phyloP scores from a whole-genome alignment of 2,113 vertebrate species.

The Limanda limanda region DNA sequence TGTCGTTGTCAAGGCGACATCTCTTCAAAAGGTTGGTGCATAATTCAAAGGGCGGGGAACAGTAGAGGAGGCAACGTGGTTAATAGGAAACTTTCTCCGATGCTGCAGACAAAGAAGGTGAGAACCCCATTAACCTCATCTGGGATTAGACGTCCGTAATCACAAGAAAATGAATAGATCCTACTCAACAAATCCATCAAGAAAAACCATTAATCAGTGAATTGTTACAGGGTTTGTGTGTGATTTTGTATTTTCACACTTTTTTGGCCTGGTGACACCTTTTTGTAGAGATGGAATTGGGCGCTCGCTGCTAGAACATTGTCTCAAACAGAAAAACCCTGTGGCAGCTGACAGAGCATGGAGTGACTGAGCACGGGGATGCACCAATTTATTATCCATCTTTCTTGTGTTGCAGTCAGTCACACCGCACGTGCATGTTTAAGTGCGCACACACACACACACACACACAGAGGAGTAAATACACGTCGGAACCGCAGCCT shows the following conservation, averaged over 20 bases:
- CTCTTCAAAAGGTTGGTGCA: slow-evolving; percentile 27
- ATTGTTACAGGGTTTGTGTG: background rate
- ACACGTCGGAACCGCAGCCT: slow-evolving; percentile 12
- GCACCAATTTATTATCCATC: slow-evolving; percentile 26
- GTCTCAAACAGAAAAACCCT: slow-evolving; percentile 40
- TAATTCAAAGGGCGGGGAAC: slow-evolving; percentile 44
- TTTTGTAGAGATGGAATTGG: slow-evolving; percentile 23
- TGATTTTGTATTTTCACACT: slow-evolving; percentile 17
- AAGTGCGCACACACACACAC: background rate
- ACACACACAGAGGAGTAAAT: slow-evolving; percentile 3
- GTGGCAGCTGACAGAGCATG: slow-evolving; percentile 39
- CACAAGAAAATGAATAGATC: slow-evolving; percentile 42
- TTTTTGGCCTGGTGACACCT: background rate
- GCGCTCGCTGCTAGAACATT: slow-evolving; percentile 10
- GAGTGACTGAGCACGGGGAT: slow-evolving; percentile 36
- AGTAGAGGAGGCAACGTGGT: no score
- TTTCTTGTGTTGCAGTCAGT: slow-evolving; percentile 21
- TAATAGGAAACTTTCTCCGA: slow-evolving; percentile 38
- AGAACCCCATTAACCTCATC: slow-evolving; percentile 69
- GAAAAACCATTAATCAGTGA: slow-evolving; percentile 48
- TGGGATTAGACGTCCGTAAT: slow-evolving; percentile 65
- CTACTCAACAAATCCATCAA: slow-evolving; percentile 41
- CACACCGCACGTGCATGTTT: background rate
- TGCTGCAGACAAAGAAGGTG: slow-evolving; percentile 22
- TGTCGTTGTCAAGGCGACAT: slow-evolving; percentile 51